Percentiles rank a stretch among this genome's conserved stretches.
Evolutionary conservation across 2,797 vertebrate species (phyloP).

Genomic region (Chelidonichthys spinosus): DNA sequence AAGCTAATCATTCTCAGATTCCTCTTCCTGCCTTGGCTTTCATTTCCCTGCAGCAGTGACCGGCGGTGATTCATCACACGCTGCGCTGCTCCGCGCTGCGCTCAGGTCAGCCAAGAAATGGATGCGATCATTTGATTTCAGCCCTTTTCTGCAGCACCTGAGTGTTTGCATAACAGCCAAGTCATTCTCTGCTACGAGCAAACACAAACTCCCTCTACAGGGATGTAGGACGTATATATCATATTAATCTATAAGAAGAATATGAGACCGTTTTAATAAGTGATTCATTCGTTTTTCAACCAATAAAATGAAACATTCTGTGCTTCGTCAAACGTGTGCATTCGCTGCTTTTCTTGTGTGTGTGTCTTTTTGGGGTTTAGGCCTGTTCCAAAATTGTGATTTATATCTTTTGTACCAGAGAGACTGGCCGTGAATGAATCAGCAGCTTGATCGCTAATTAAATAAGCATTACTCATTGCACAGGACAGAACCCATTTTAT

Average conservation of each 20-base stretch:
- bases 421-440: neutral
- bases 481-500: neutral
- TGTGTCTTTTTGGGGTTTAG: neutral
- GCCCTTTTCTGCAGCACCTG: slow-evolving; percentile 49
- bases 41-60: slow-evolving; percentile 42
- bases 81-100: slow-evolving; percentile 47
- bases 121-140: slow-evolving; percentile 48
- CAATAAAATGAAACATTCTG: neutral
- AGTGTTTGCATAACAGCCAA: slow-evolving; percentile 15
- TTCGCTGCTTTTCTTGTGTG: neutral
- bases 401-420: too few relatives aligned
- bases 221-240: neutral
- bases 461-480: neutral
- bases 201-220: slow-evolving; percentile 1
- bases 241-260: neutral
- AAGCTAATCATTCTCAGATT: slow-evolving; percentile 8
- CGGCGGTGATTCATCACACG: slow-evolving; percentile 58
- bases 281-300: neutral
- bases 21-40: slow-evolving; percentile 26
- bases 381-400: too few relatives aligned
- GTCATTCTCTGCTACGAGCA: slow-evolving; percentile 6
- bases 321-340: neutral
- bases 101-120: slow-evolving; percentile 62
- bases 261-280: too few relatives aligned
- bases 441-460: neutral